Conservation (phyloP, 2,888 invertebrate species). For the Andrena marginata region DNA sequence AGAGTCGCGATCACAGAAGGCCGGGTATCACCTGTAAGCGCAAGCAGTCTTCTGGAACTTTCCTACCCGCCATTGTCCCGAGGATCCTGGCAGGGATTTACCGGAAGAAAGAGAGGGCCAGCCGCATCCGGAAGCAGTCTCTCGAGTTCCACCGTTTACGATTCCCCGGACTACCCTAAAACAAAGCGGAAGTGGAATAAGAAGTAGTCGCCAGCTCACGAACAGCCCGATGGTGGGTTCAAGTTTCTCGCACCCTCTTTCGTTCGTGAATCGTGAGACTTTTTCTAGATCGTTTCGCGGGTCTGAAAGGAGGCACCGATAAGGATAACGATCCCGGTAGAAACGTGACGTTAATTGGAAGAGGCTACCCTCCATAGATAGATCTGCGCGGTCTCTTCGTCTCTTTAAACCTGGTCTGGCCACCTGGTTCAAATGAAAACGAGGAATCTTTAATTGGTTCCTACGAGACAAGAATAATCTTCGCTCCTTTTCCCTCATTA, state of each 20-base stretch:
- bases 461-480: constrained; percentile 47
- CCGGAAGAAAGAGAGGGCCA: constrained; percentile 31
- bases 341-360: constrained; percentile 66
- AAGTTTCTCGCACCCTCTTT: constrained; percentile 28
- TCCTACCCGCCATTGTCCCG: constrained; percentile 34
- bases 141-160: constrained; percentile 59
- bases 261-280: constrained; percentile 49
- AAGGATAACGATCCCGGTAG: constrained; percentile 62
- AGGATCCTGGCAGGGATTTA: constrained; percentile 48
- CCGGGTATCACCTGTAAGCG: constrained; percentile 46
- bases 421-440: constrained; percentile 20
- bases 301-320: constrained; percentile 34
- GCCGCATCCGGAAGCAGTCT: constrained; percentile 57
- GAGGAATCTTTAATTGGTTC: constrained; percentile 59
- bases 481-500: not conserved
- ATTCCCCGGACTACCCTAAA: constrained; percentile 68
- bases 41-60: constrained; percentile 37
- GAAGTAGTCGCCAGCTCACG: constrained; percentile 37
- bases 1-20: constrained; percentile 36
- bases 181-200: constrained; percentile 68
- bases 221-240: not conserved
- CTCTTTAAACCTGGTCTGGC: constrained; percentile 4
- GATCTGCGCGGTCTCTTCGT: constrained; percentile 10
- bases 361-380: constrained; percentile 1
- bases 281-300: constrained; percentile 51